phyloP scores from a whole-genome alignment of 2,797 vertebrate species.

The Glyptemys insculpta region DNA sequence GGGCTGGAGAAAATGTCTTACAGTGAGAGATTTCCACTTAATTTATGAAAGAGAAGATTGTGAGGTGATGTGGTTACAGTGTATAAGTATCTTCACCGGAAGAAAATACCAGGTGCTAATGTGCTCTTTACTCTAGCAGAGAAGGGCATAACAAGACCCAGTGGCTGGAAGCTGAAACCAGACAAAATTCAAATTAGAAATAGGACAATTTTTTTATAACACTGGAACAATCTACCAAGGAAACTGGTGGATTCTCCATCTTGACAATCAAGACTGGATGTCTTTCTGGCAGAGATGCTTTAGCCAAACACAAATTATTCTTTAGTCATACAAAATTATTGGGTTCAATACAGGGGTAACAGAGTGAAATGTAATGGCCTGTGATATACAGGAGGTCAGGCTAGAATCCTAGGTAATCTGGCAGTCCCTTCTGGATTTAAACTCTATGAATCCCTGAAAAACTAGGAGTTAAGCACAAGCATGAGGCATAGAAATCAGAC shows the following conservation, averaged over 20 bases:
- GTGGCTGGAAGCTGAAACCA: background rate
- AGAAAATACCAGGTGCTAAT: background rate
- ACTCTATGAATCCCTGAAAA: background rate
- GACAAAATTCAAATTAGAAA: rapidly evolving
- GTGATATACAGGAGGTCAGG: background rate
- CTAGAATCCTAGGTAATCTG: background rate
- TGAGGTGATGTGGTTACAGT: background rate
- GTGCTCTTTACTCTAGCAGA: background rate
- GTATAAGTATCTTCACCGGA: background rate
- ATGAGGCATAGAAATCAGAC: conserved; percentile 27
- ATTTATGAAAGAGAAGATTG: background rate
- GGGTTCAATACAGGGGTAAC: background rate
- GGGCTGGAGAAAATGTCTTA: background rate
- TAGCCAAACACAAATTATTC: background rate
- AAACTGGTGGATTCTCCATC: background rate
- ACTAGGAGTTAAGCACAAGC: background rate
- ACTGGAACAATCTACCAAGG: background rate
- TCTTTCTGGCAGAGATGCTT: background rate
- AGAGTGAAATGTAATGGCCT: background rate
- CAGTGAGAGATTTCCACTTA: background rate
- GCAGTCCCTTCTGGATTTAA: background rate
- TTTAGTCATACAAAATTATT: background rate
- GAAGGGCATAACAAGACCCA: background rate
- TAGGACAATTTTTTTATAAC: background rate
- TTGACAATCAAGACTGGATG: background rate